Conservation (phyloP, 2,888 invertebrate species). For the Andrena flavipes region DNA sequence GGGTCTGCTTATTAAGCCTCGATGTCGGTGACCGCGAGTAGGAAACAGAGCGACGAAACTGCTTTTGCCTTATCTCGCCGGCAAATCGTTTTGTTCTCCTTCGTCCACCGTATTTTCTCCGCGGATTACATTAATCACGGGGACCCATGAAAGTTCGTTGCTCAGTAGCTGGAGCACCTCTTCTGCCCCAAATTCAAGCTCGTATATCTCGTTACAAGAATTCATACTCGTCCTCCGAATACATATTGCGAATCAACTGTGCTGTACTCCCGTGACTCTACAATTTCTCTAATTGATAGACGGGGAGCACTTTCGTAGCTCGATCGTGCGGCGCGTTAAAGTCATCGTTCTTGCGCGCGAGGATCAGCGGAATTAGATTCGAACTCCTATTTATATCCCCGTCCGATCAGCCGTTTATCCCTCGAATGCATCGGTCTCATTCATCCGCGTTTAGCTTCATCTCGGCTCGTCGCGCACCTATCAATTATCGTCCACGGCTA, state of each 20-base stretch:
- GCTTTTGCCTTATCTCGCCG: conserved; percentile 33
- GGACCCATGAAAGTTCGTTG: neutral
- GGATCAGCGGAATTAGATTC: conserved; percentile 41
- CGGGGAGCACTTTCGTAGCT: no score
- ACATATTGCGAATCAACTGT: no score
- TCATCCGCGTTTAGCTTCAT: conserved; percentile 41
- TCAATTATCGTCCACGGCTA: conserved; percentile 55
- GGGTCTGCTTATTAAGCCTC: conserved; percentile 37
- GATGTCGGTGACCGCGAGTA: conserved; percentile 13
- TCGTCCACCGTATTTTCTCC: neutral
- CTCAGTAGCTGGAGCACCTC: neutral
- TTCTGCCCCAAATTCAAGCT: neutral
- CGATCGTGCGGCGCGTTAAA: neutral
- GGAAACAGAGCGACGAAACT: conserved; percentile 38
- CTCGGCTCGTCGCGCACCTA: conserved; percentile 39
- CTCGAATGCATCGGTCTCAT: conserved; percentile 30
- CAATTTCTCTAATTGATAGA: no score
- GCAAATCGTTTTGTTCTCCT: conserved; percentile 26
- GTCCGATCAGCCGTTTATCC: conserved; percentile 29
- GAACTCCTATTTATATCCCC: conserved; percentile 35
- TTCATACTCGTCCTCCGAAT: no score
- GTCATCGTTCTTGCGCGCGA: neutral
- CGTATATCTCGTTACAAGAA: no score
- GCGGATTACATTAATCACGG: neutral
- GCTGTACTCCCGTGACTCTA: no score